phyloP scores from a whole-genome alignment of 2,888 invertebrate genomes.

The Pseudanteris insignis region DNA sequence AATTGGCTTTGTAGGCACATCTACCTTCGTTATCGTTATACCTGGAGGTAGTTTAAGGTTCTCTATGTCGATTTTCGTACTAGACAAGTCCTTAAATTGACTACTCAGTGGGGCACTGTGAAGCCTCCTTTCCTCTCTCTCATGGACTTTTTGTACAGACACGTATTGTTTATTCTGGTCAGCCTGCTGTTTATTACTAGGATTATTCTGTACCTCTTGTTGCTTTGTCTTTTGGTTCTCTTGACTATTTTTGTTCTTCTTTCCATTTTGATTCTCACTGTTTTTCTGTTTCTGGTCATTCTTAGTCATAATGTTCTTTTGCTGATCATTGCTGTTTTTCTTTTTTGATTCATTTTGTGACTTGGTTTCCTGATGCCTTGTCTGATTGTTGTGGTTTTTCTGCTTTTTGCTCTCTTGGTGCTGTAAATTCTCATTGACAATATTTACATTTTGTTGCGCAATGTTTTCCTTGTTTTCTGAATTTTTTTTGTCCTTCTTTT shows the following conservation, averaged over 20 bases:
- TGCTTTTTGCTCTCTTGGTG: conserved; percentile 16
- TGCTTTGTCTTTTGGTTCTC: conserved; percentile 22
- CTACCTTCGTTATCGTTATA: conserved; percentile 81
- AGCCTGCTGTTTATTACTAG: conserved; percentile 43
- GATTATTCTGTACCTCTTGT: conserved; percentile 47
- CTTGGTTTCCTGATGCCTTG: conserved; percentile 3
- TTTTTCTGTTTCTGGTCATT: conserved; percentile 4
- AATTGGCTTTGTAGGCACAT: conserved; percentile 64
- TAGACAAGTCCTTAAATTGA: conserved; percentile 56
- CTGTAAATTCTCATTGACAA: conserved; percentile 45
- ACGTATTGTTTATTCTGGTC: too few relatives aligned
- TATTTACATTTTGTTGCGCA: conserved; percentile 48
- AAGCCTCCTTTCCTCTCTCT: conserved; percentile 40
- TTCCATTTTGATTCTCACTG: conserved; percentile 17
- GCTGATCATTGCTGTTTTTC: background rate
- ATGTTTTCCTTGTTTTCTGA: conserved; percentile 59
- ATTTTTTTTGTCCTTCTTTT: conserved; percentile 62
- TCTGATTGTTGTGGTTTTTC: conserved; percentile 10
- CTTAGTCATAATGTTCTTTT: background rate
- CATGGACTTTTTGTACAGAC: background rate
- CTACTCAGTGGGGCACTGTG: conserved; percentile 52
- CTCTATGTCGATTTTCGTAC: conserved; percentile 61
- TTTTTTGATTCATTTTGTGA: conserved; percentile 2
- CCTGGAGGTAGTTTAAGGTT: conserved; percentile 75
- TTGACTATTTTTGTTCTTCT: conserved; percentile 38